Evolutionary conservation across 2,113 vertebrate genomes (phyloP).

Genomic region (Corydoras maculifer): DNA sequence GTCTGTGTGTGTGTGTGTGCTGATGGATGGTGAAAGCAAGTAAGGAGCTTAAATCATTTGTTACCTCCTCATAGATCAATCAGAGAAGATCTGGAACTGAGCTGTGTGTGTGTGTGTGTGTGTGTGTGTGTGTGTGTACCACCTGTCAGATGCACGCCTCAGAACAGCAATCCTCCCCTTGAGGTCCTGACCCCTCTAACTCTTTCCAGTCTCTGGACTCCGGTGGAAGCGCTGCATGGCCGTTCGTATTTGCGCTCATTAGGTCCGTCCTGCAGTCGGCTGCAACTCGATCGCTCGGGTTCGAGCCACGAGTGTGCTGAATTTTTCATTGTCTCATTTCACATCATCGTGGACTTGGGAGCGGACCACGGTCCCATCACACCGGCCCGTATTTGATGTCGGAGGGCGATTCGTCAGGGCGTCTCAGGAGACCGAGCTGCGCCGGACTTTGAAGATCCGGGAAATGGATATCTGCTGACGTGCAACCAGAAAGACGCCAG

Average conservation of each 20-base stretch:
- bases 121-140: conserved; percentile 20
- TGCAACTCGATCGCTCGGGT: conserved; percentile 19
- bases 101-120: conserved; percentile 12
- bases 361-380: conserved; percentile 8
- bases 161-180: conserved; percentile 13
- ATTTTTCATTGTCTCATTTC: conserved; percentile 30
- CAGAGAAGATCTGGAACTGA: conserved; percentile 12
- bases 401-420: conserved; percentile 21
- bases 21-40: conserved; percentile 36
- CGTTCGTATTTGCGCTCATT: conserved; percentile 25
- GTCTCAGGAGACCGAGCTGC: neutral
- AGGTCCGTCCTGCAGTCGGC: neutral
- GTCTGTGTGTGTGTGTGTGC: neutral
- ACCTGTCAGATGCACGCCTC: conserved; percentile 22
- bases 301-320: conserved; percentile 9
- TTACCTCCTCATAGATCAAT: conserved; percentile 30
- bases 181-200: conserved; percentile 31
- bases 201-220: conserved; percentile 28
- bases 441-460: conserved; percentile 8
- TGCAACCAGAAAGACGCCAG: conserved; percentile 26
- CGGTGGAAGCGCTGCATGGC: conserved; percentile 2
- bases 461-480: conserved; percentile 35
- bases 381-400: conserved; percentile 17
- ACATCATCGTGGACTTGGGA: conserved; percentile 7
- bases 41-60: conserved; percentile 30